phyloP scores from a whole-genome alignment of 2,797 vertebrate genomes.

The Fistularia tabacaria region DNA sequence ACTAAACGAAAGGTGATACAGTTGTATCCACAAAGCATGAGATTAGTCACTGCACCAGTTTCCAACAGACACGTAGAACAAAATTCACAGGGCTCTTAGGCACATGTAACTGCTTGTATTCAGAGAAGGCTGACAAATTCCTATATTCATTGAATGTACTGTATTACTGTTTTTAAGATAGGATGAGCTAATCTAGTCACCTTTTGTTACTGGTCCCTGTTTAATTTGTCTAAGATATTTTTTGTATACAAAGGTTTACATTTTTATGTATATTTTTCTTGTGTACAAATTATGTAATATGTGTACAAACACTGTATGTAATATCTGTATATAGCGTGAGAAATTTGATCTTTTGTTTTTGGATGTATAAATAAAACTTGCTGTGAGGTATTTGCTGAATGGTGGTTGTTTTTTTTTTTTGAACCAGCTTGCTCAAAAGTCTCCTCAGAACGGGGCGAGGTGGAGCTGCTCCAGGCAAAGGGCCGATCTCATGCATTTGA shows the following conservation, averaged over 20 bases:
- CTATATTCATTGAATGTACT: slow-evolving; percentile 99
- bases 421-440: too few species aligned
- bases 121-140: slow-evolving; percentile 88
- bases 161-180: slow-evolving; percentile 94
- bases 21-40: slow-evolving; percentile 74
- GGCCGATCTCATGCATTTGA: too few species aligned
- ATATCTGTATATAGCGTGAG: slow-evolving; percentile 99
- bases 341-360: slow-evolving; percentile 98
- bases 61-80: slow-evolving; percentile 73
- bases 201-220: slow-evolving; percentile 99
- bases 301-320: slow-evolving; percentile 99
- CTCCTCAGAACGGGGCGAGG: neutral
- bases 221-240: slow-evolving; percentile 99
- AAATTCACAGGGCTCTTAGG: slow-evolving; percentile 75
- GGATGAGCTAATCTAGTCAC: slow-evolving; percentile 96
- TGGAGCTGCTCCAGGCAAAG: too few species aligned
- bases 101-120: slow-evolving; percentile 76
- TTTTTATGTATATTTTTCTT: slow-evolving; percentile 99
- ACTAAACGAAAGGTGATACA: slow-evolving; percentile 53
- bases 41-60: slow-evolving; percentile 71
- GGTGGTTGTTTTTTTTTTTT: slow-evolving; percentile 5
- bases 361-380: slow-evolving; percentile 99
- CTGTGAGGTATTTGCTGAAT: slow-evolving; percentile 88
- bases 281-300: slow-evolving; percentile 99
- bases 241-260: slow-evolving; percentile 99